Evolutionary conservation across 2,888 invertebrate species (phyloP).

Genomic region (Balanococcus diminutus): DNA sequence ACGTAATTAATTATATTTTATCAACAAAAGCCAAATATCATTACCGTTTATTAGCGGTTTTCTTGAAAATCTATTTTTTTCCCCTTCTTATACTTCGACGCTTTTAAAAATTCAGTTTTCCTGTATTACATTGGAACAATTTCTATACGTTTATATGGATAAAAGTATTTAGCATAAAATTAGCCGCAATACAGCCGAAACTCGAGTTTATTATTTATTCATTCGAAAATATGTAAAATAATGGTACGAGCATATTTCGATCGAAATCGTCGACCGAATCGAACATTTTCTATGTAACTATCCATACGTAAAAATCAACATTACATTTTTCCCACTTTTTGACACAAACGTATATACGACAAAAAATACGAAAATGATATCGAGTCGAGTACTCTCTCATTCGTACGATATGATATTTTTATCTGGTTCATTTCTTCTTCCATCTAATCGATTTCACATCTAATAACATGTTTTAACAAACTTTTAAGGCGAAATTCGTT

Average conservation of each 20-base stretch:
- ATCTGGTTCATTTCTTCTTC: neutral
- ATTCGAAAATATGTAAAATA: neutral
- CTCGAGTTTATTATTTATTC: neutral
- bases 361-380: neutral
- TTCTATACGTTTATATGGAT: too few species aligned
- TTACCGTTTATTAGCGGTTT: neutral
- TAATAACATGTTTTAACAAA: neutral
- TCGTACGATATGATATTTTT: neutral
- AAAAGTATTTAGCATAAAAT: neutral
- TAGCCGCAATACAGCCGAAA: too few species aligned
- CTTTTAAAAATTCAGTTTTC: neutral
- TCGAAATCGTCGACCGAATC: too few species aligned
- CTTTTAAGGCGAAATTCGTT: neutral
- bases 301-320: neutral
- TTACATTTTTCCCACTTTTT: neutral
- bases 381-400: neutral
- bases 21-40: constrained; percentile 18
- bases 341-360: neutral
- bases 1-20: constrained; percentile 31
- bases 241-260: neutral
- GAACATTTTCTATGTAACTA: neutral
- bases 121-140: neutral
- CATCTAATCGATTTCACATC: neutral
- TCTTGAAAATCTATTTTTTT: neutral
- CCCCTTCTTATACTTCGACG: neutral